Evolutionary conservation across 1,140 invertebrate species (phyloP).

Genomic region (Vanessa tameamea): DNA sequence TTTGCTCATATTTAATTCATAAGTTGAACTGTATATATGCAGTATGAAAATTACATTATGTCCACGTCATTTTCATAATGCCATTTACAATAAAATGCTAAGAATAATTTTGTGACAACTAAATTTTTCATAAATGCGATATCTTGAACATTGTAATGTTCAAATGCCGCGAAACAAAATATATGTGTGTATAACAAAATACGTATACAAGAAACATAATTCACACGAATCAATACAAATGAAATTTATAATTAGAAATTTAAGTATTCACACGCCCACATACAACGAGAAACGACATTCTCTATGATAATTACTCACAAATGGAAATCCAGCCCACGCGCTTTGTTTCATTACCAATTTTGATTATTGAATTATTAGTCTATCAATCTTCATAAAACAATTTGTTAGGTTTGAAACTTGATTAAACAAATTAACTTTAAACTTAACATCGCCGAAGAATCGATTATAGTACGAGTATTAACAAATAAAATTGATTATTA

Average conservation of each 20-base stretch:
- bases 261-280: conserved; percentile 29
- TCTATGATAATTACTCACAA: conserved; percentile 35
- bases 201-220: not conserved
- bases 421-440: conserved; percentile 15
- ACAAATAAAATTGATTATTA: not conserved
- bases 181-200: too few relatives aligned
- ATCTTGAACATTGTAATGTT: too few relatives aligned
- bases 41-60: too few relatives aligned
- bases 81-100: too few relatives aligned
- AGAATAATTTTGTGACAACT: too few relatives aligned
- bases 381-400: conserved; percentile 39
- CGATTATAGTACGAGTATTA: too few relatives aligned
- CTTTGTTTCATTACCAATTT: conserved; percentile 29
- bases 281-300: conserved; percentile 25
- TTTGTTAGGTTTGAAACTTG: conserved; percentile 15
- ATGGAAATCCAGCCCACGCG: conserved; percentile 29
- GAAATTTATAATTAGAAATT: conserved; percentile 25
- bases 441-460: not conserved
- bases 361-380: conserved; percentile 46
- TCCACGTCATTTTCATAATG: too few relatives aligned
- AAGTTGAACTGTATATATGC: too few relatives aligned
- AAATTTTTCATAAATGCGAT: too few relatives aligned
- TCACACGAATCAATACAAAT: conserved; percentile 10
- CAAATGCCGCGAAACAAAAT: too few relatives aligned
- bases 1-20: too few relatives aligned